Evolutionary conservation across 2,888 invertebrate species (phyloP).

Genomic region (Cataglyphis livida): DNA sequence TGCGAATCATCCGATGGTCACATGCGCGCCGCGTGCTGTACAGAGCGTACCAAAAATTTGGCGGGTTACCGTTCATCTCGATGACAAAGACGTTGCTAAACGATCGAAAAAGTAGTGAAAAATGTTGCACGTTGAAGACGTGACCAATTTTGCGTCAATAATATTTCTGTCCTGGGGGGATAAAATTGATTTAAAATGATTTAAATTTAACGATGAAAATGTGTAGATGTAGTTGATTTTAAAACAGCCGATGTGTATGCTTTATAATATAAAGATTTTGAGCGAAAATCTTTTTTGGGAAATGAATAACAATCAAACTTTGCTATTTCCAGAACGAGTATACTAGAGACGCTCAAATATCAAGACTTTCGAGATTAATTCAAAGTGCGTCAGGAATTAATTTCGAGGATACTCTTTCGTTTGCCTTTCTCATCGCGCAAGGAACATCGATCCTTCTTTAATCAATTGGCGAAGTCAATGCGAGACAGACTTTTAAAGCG

Average conservation of each 20-base stretch:
- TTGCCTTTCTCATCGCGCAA: background rate
- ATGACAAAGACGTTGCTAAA: background rate
- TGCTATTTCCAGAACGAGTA: background rate
- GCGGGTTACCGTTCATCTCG: background rate
- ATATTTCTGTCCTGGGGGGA: background rate
- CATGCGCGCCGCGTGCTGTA: conserved; percentile 27
- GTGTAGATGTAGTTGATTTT: background rate
- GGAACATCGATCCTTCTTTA: conserved; percentile 39
- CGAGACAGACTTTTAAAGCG: conserved; percentile 62
- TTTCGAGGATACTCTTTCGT: background rate
- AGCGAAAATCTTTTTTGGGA: background rate
- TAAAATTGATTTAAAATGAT: background rate
- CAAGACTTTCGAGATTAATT: background rate
- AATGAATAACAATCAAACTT: background rate
- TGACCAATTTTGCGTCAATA: background rate
- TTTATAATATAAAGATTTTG: background rate
- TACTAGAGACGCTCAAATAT: background rate
- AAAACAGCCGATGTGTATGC: background rate
- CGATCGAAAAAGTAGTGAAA: background rate
- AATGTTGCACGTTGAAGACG: background rate
- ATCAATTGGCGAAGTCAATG: conserved; percentile 60
- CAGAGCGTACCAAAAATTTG: conserved; percentile 11
- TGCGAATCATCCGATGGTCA: conserved; percentile 32
- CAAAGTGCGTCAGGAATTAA: background rate
- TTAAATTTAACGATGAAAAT: background rate